These are phyloP conservation scores for Allacma fusca DNA, from an alignment of 2,888 invertebrate genomes.

Conservation along the genomic window DNA sequence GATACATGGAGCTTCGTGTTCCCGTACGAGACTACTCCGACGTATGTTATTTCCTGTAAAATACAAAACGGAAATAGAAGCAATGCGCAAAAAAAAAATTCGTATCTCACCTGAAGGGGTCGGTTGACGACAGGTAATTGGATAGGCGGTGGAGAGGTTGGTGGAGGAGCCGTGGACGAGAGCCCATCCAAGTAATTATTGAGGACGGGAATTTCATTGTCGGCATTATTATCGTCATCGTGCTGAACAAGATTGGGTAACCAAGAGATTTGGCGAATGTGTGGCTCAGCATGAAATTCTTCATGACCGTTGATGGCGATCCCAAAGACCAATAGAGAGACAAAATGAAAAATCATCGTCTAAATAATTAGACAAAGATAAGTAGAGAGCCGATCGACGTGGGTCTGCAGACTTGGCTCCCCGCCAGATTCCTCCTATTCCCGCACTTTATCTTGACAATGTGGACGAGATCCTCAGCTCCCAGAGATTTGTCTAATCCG, in stretches of 20 bases:
- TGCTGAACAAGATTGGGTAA: conserved; percentile 33
- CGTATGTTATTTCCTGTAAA: no score
- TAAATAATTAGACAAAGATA: conserved; percentile 19
- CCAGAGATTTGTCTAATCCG: not conserved
- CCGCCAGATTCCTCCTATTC: conserved; percentile 1
- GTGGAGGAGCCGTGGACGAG: conserved; percentile 30
- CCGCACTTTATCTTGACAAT: not conserved
- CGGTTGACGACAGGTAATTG: conserved; percentile 53
- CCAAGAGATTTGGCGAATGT: conserved; percentile 46
- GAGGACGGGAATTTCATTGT: conserved; percentile 50
- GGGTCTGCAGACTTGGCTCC: conserved; percentile 8
- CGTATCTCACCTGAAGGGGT: conserved; percentile 50
- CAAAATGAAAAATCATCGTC: conserved; percentile 46
- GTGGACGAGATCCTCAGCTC: not conserved
- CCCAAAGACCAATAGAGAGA: conserved; percentile 47
- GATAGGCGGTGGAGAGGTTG: conserved; percentile 38
- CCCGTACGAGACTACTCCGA: no score
- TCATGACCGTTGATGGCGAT: conserved; percentile 44
- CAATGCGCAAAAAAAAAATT: not conserved
- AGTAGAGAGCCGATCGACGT: conserved; percentile 7
- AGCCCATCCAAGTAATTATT: conserved; percentile 30
- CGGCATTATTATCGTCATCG: conserved; percentile 49
- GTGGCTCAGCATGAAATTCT: conserved; percentile 45
- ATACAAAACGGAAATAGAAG: no score
- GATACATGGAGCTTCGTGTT: no score